phyloP scores from a whole-genome alignment of 2,797 vertebrate genomes.

The Heterohyrax brucei region DNA sequence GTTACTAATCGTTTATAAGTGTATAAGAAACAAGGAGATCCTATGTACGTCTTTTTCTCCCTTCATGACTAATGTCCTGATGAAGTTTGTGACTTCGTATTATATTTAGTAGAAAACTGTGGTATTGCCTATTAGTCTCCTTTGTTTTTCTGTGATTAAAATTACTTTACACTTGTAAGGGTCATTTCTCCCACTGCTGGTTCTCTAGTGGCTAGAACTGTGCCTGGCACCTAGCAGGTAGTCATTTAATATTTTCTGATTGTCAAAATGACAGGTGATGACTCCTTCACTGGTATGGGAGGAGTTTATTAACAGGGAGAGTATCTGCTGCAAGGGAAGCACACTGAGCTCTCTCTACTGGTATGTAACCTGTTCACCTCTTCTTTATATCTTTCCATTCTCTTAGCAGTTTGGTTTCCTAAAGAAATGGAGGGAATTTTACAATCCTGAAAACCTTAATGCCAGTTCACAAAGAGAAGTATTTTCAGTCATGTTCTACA shows the following conservation, averaged over 20 bases:
- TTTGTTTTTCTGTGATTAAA: background rate
- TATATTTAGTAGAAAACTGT: background rate
- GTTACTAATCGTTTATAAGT: background rate
- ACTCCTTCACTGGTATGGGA: background rate
- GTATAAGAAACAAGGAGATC: background rate
- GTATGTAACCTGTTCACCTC: background rate
- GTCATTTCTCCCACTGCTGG: background rate
- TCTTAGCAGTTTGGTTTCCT: background rate
- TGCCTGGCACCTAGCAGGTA: background rate
- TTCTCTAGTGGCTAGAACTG: background rate
- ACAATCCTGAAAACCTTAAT: background rate
- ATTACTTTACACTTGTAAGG: background rate
- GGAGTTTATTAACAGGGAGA: no score
- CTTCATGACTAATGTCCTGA: background rate
- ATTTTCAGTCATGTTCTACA: background rate
- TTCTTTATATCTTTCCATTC: background rate
- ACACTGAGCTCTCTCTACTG: background rate
- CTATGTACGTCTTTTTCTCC: background rate
- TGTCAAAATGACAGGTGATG: background rate
- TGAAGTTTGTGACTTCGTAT: background rate
- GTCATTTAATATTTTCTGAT: background rate
- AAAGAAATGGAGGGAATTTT: background rate
- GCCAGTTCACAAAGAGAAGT: background rate
- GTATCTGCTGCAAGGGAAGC: background rate
- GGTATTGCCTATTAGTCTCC: background rate